These are phyloP conservation scores for Germaria angustata DNA, from an alignment of 2,888 invertebrate genomes.

Conservation along the genomic window DNA sequence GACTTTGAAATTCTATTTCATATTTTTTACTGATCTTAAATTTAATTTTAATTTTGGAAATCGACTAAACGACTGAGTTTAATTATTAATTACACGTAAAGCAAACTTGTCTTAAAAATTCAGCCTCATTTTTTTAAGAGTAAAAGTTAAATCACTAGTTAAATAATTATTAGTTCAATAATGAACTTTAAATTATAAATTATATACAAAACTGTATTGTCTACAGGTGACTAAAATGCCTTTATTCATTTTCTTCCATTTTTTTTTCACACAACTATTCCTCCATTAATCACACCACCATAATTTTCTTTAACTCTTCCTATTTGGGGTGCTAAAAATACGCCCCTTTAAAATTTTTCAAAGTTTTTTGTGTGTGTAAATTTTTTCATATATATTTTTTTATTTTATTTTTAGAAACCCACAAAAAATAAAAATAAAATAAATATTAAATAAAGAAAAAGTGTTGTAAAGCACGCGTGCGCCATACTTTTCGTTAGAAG, in stretches of 20 bases:
- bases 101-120: neutral
- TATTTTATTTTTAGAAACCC: slow-evolving; percentile 44
- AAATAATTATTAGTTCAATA: too few relatives aligned
- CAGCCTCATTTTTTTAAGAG: too few relatives aligned
- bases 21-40: too few relatives aligned
- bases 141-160: too few relatives aligned
- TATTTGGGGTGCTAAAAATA: slow-evolving; percentile 28
- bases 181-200: too few relatives aligned
- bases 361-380: slow-evolving; percentile 29
- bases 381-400: slow-evolving; percentile 37
- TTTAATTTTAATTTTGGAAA: too few relatives aligned
- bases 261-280: neutral
- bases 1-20: too few relatives aligned
- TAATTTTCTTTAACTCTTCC: slow-evolving; percentile 7
- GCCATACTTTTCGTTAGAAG: slow-evolving; percentile 62
- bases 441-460: slow-evolving; percentile 51
- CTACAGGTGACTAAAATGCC: slow-evolving; percentile 1
- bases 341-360: slow-evolving; percentile 46
- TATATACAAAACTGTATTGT: too few relatives aligned
- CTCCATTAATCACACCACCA: slow-evolving; percentile 38
- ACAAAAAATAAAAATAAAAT: slow-evolving; percentile 35
- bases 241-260: slow-evolving; percentile 5
- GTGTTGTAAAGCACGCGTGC: slow-evolving; percentile 64
- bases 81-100: neutral
- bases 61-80: neutral